Base-by-base conservation (phyloP, 2,888 invertebrate species). In the Oasisia sp. region DNA sequence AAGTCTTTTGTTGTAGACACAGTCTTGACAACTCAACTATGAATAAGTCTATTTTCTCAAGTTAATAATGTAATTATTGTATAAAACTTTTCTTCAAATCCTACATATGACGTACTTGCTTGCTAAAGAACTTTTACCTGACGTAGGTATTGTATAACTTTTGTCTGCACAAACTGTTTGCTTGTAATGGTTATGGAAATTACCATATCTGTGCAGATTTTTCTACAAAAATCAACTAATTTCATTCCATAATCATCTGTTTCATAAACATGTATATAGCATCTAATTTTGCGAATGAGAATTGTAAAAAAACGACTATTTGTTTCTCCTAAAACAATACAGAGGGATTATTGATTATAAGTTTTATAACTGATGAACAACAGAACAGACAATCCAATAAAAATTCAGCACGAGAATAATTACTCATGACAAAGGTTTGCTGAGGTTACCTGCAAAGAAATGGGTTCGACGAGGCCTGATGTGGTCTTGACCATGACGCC, bases 381-480 rank as follows among this genome's bases (percentile, higher is more conserved):
- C 38, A 38, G 38, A 38, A 38, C 38, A 38, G 38, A 38, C 38
- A 38, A 38, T 38, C 38, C 38, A 38, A 38, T 38, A 38, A 38
- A 1, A 38, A 38, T 38, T 38, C 38, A 38, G 27, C 27, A 74
- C 74, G 7, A 27, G 74, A 74, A 74, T 74, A 74, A 56, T 74
- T 74, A 74, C 19, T 19, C 14, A 74, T 27, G 74, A 19, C 74
- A 74, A 19, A 14, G 74, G 27, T 74, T 27, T 27, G 5, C 2
- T 19, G 27, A n/a, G 32, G 91, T 93, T 93, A 95, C 95, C 94
- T 95, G 95, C 90, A 94, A 93, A 58, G 93, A 94, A 32, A 94
- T 92, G 56, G 96, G 96, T 93, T 97, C 97, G 93, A 97, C 97
- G 95, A 98, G 98, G 92, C 74, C 74, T 2, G 74, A 74, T n/a